Evolutionary conservation across 2,888 invertebrate genomes (phyloP).

Genomic region (Leistus spinibarbis): DNA sequence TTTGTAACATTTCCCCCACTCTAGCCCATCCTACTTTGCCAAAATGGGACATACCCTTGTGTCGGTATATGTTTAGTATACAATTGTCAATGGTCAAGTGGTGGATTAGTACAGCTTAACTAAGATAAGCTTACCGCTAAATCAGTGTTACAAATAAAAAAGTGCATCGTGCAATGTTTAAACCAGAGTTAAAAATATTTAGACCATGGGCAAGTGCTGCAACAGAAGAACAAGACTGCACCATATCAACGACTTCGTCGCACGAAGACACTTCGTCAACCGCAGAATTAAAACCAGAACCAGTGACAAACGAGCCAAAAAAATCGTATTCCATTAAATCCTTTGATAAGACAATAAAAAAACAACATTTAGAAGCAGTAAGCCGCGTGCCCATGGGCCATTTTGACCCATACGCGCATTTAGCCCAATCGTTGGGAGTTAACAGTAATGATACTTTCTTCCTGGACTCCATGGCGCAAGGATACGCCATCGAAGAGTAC

Average conservation of each 20-base stretch:
- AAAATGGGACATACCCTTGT: constrained; percentile 52
- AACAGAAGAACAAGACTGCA: constrained; percentile 60
- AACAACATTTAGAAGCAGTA: neutral
- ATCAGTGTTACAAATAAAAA: neutral
- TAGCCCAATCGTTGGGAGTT: constrained; percentile 45
- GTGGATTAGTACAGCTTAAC: constrained; percentile 25
- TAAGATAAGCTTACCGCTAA: neutral
- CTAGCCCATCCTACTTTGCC: constrained; percentile 53
- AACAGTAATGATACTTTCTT: constrained; percentile 41
- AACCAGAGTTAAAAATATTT: constrained; percentile 45
- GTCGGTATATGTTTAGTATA: constrained; percentile 53
- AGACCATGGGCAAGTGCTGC: constrained; percentile 46
- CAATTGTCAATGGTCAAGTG: constrained; percentile 50
- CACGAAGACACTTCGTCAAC: constrained; percentile 42
- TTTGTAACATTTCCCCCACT: constrained; percentile 56
- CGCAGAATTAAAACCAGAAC: constrained; percentile 10
- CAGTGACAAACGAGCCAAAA: constrained; percentile 2
- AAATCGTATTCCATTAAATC: neutral
- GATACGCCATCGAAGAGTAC: constrained; percentile 72
- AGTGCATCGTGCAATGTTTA: constrained; percentile 13
- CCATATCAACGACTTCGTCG: constrained; percentile 63
- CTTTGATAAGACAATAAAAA: neutral
- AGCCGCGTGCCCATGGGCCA: constrained; percentile 3
- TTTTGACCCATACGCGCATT: constrained; percentile 43
- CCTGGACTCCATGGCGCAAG: constrained; percentile 44